Conservation (phyloP, 1,140 invertebrate species). For the Drosophila albomicans region DNA sequence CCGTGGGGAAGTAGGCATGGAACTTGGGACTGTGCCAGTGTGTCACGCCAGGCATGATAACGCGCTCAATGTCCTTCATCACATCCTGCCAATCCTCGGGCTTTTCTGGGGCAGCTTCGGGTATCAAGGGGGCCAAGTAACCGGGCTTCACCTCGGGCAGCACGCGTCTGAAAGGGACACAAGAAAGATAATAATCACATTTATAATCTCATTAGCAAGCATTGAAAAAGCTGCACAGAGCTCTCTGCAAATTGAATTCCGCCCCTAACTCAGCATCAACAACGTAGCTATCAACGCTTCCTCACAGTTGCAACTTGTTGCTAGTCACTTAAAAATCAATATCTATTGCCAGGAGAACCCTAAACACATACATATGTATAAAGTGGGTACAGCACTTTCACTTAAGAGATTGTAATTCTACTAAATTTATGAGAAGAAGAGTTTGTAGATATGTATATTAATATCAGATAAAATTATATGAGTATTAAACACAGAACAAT, state of each 20-base stretch:
- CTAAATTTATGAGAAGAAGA: no score
- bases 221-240: constrained; percentile 47
- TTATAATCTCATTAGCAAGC: constrained; percentile 45
- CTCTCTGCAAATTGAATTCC: constrained; percentile 53
- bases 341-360: not conserved
- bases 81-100: constrained; percentile 96
- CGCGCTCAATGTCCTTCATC: constrained; percentile 94
- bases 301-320: constrained; percentile 23
- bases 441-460: no score
- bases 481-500: no score
- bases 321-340: not conserved
- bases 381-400: not conserved
- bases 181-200: constrained; percentile 43
- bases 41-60: constrained; percentile 99
- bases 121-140: constrained; percentile 93
- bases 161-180: constrained; percentile 88
- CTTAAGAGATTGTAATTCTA: not conserved
- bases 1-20: constrained; percentile 99
- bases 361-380: not conserved
- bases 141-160: constrained; percentile 93
- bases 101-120: constrained; percentile 91
- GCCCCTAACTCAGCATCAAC: not conserved
- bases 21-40: constrained; percentile 99
- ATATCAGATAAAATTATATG: no score
- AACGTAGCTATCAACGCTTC: not conserved